Evolutionary conservation across 2,113 vertebrate genomes (phyloP).

Genomic region (Empidonax traillii): DNA sequence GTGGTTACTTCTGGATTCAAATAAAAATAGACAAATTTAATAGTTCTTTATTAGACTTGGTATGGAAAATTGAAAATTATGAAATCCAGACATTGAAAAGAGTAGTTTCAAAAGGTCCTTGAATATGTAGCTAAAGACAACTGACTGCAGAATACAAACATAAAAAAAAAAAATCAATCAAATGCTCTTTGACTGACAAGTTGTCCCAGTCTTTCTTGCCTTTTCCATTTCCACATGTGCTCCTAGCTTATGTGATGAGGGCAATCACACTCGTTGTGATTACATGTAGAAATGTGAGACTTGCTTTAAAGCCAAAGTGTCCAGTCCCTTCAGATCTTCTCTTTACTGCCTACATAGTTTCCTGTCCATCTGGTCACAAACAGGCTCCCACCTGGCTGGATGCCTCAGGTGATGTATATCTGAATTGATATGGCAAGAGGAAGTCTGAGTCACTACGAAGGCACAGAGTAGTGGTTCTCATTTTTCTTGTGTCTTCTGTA

Average conservation of each 20-base stretch:
- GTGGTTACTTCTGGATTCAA: not conserved
- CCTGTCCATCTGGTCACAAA: not conserved
- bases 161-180: not conserved
- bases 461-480: not conserved
- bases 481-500: not conserved
- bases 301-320: not conserved
- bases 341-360: not conserved
- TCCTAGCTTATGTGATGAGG: not conserved
- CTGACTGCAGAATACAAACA: not conserved
- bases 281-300: not conserved
- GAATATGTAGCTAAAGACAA: not conserved
- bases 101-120: not conserved
- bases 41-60: not conserved
- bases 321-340: not conserved
- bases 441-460: accelerated
- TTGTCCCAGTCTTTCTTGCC: not conserved
- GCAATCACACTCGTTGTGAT: not conserved
- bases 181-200: not conserved
- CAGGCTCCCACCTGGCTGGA: not conserved
- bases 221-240: not conserved
- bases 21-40: not conserved
- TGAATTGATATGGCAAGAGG: not conserved
- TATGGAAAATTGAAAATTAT: not conserved
- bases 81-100: not conserved
- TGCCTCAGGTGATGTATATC: not conserved